These are phyloP conservation scores for Andrena bicolor DNA, from an alignment of 2,888 invertebrate genomes.

Conservation along the genomic window DNA sequence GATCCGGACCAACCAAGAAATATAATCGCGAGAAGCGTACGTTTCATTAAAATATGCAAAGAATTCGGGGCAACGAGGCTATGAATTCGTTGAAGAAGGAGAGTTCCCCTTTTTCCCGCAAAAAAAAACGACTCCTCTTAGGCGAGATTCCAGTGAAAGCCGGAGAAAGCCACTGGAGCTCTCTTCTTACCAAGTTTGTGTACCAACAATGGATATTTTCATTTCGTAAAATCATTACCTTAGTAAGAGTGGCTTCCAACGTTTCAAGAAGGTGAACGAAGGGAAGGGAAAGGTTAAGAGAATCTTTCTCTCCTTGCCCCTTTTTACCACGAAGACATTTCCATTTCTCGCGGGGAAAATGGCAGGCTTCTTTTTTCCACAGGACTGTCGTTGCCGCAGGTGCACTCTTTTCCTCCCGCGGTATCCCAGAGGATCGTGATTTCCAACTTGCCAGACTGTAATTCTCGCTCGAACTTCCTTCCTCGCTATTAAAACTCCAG, in stretches of 20 bases:
- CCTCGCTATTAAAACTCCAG: neutral
- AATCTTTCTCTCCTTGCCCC: neutral
- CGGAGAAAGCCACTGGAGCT: conserved; percentile 22
- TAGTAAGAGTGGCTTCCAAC: neutral
- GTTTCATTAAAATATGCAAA: neutral
- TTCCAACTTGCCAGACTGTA: neutral
- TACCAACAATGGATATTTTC: conserved; percentile 27
- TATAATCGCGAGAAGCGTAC: neutral
- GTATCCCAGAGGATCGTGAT: neutral
- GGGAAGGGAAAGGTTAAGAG: neutral
- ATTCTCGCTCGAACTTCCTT: neutral
- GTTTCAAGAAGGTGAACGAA: neutral
- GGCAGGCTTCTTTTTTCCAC: neutral
- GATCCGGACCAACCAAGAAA: neutral
- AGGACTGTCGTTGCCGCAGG: neutral
- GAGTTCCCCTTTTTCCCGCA: neutral
- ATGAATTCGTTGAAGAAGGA: neutral
- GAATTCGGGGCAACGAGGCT: neutral
- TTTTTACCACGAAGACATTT: neutral
- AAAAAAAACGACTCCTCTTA: neutral
- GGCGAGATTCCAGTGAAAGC: neutral
- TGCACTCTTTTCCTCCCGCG: neutral
- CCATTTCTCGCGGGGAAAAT: neutral
- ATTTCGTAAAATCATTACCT: conserved; percentile 31
- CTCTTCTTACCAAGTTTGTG: neutral